Evolutionary conservation across 1,140 invertebrate species (phyloP).

Genomic region (Caenorhabditis brenneri): DNA sequence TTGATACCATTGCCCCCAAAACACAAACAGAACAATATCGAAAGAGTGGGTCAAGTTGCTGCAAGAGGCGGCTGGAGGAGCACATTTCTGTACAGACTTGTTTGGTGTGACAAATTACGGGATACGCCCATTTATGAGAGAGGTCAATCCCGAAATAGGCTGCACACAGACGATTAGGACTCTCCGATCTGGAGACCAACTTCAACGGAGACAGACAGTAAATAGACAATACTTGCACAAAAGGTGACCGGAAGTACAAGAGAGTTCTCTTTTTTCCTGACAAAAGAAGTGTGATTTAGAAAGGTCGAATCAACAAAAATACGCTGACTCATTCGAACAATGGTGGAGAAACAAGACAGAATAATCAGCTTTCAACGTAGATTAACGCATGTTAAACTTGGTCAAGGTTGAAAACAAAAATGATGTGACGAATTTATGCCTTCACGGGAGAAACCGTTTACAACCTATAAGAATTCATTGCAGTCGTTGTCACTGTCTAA

Average conservation of each 20-base stretch:
- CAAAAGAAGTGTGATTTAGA: neutral
- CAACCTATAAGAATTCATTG: neutral
- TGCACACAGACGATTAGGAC: too few relatives aligned
- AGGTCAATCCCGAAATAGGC: constrained; percentile 20
- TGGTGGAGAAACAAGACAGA: neutral
- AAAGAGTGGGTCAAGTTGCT: constrained; percentile 20
- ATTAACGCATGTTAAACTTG: constrained; percentile 6
- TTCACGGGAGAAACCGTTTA: neutral
- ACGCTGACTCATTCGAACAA: neutral
- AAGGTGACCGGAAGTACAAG: neutral
- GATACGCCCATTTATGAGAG: neutral
- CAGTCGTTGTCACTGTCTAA: too few relatives aligned
- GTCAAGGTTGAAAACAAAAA: constrained; percentile 18
- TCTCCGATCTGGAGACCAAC: neutral
- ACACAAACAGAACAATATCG: constrained; percentile 41
- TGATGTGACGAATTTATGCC: neutral
- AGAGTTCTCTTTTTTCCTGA: neutral
- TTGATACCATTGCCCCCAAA: constrained; percentile 36
- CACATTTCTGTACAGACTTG: constrained; percentile 10
- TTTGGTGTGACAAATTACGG: constrained; percentile 25
- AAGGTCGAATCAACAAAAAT: neutral
- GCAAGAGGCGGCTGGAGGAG: neutral
- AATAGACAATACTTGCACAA: neutral
- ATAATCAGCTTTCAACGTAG: neutral
- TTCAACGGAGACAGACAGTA: neutral